Conservation (phyloP, 2,888 invertebrate genomes). For the Pammene aurita region DNA sequence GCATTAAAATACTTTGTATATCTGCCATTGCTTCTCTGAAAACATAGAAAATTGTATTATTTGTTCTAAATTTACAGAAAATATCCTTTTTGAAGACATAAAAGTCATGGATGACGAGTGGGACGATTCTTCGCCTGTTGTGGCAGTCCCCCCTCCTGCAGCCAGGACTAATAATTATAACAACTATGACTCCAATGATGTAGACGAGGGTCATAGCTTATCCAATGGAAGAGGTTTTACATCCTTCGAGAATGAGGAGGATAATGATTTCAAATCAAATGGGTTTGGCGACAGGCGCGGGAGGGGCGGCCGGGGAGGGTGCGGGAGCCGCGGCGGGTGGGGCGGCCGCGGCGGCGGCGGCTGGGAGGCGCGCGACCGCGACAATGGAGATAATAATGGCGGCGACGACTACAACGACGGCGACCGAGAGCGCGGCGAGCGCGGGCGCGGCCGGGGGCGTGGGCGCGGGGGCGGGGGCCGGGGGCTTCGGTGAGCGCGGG, state of each 20-base stretch:
- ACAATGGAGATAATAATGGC: slow-evolving; percentile 61
- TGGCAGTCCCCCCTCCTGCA: slow-evolving; percentile 58
- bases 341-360: slow-evolving; percentile 67
- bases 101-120: slow-evolving; percentile 81
- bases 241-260: slow-evolving; percentile 65
- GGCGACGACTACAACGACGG: slow-evolving; percentile 53
- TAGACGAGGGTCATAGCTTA: slow-evolving; percentile 80
- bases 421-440: slow-evolving; percentile 57
- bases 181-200: slow-evolving; percentile 56
- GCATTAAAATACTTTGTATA: no score
- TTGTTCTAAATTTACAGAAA: not conserved
- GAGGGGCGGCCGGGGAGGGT: slow-evolving; percentile 66
- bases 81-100: not conserved
- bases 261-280: slow-evolving; percentile 60
- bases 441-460: slow-evolving; percentile 56
- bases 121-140: slow-evolving; percentile 75
- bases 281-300: slow-evolving; percentile 68
- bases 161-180: slow-evolving; percentile 46
- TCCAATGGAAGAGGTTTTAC: slow-evolving; percentile 79
- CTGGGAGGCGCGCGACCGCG: slow-evolving; percentile 52
- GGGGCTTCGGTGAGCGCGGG: slow-evolving; percentile 47
- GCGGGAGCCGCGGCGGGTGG: slow-evolving; percentile 62
- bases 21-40: slow-evolving; percentile 30
- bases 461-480: slow-evolving; percentile 53
- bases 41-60: not conserved